Evolutionary conservation across 2,888 invertebrate species (phyloP), one percentile per base, ranked within the genome.

Genomic region (Eubasilissa splendida): DNA sequence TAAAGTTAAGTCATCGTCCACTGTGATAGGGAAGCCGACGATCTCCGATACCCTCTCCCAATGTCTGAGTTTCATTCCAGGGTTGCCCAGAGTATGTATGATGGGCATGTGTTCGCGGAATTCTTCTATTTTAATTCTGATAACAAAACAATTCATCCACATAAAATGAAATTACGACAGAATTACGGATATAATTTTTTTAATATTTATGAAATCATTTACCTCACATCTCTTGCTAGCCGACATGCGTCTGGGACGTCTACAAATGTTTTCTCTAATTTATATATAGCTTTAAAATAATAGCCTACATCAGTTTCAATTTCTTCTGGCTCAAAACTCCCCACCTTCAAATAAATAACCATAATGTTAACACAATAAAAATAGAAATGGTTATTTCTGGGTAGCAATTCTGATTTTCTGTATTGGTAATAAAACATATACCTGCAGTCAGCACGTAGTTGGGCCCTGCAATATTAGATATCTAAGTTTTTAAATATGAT

Each of bases 21-120:
- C 95, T 82, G 94, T 92, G 63, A 99, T 95, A 0, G 97, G 96
- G 87, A 97, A 97, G 0, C 98, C 98, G 84, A 98, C 96, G 82
- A 98, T 96, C 86, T 98, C 98, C 0, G 98, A 97, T 5, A 99
- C 94, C 88, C 95, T 95, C 86, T 97, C 97, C 98, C 98, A 98
- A 87, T 98, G 98, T 0, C 97, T 93, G 1, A 90, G 92, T 86
- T 96, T 96, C 94, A 99, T 94, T 76, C 97, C 98, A 0, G 98
- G 98, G 90, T 99, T 99, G 68, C 98, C 98, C 31, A 99, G 89
- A 0, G 97, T 98, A 87, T 95, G 94, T 59, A 99, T 95, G n/a
- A 98, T 94, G 0, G 98, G 97, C 93, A 98, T 91, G 85, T 96
- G 92, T n/a, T 93, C 92, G 84, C 95, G 95, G 88, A 99, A 98